A percentile compares a stretch with the other conserved stretches of the same genome.
Conservation (phyloP, 2,888 invertebrate genomes). For the Sthenelais limicola region DNA sequence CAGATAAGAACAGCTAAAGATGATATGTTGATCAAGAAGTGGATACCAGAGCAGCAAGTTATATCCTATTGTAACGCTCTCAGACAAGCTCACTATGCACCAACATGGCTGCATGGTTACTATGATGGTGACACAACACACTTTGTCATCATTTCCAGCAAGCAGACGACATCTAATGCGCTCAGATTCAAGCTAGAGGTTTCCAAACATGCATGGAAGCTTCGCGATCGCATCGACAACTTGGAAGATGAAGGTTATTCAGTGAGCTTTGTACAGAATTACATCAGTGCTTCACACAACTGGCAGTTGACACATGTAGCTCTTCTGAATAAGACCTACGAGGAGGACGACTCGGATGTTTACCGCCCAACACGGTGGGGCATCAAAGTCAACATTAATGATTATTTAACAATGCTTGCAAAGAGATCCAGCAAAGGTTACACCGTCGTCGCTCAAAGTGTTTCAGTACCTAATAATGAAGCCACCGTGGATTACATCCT, state of each 20-base stretch:
- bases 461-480: background rate
- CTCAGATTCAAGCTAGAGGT: conserved; percentile 36
- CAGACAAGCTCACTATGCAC: conserved; percentile 56
- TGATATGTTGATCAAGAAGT: conserved; percentile 56
- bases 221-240: conserved; percentile 1
- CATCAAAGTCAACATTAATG: background rate
- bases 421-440: conserved; percentile 56
- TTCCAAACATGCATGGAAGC: background rate
- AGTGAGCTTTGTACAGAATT: conserved; percentile 64
- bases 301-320: conserved; percentile 57
- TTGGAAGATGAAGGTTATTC: conserved; percentile 56
- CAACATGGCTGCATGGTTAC: conserved; percentile 64
- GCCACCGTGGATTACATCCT: conserved; percentile 18
- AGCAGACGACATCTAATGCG: conserved; percentile 6
- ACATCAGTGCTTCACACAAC: conserved; percentile 60
- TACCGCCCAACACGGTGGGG: background rate
- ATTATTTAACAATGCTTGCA: conserved; percentile 47
- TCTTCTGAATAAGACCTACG: conserved; percentile 54
- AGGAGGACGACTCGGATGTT: background rate
- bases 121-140: conserved; percentile 50
- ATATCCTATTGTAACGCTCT: conserved; percentile 61
- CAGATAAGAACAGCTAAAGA: conserved; percentile 49
- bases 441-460: conserved; percentile 43
- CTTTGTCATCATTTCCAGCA: conserved; percentile 58
- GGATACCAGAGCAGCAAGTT: conserved; percentile 63